phyloP scores from a whole-genome alignment of 2,797 vertebrate genomes.

The Lophotriccus pileatus region DNA sequence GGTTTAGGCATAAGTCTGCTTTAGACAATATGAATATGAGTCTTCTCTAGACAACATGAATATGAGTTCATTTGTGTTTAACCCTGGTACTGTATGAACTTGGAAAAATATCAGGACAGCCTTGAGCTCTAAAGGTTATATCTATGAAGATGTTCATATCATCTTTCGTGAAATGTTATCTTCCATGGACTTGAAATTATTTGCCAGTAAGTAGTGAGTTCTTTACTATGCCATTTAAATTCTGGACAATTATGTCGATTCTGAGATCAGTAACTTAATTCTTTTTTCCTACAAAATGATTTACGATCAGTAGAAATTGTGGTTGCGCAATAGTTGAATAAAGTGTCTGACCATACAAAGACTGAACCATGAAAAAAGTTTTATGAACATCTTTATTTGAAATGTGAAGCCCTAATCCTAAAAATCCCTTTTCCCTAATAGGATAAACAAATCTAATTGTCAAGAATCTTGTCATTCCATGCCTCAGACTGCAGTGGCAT shows the following conservation, averaged over 20 bases:
- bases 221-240: not conserved
- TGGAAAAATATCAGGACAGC: not conserved
- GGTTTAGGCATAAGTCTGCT: not conserved
- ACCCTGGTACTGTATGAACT: not conserved
- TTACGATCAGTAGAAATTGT: not conserved
- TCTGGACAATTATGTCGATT: not conserved
- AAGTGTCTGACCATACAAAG: not conserved
- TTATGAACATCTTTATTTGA: not conserved
- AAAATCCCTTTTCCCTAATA: not conserved
- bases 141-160: not conserved
- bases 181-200: not conserved
- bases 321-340: not conserved
- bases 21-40: not conserved
- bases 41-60: too few relatives aligned
- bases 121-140: not conserved
- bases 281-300: not conserved
- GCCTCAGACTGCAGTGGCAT: not conserved
- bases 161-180: not conserved
- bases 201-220: not conserved
- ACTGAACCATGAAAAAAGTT: not conserved
- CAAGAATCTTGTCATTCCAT: not conserved
- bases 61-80: not conserved
- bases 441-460: not conserved
- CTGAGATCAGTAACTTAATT: not conserved
- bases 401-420: not conserved